Evolutionary conservation across 2,888 invertebrate species (phyloP).

Genomic region (Belgica antarctica): DNA sequence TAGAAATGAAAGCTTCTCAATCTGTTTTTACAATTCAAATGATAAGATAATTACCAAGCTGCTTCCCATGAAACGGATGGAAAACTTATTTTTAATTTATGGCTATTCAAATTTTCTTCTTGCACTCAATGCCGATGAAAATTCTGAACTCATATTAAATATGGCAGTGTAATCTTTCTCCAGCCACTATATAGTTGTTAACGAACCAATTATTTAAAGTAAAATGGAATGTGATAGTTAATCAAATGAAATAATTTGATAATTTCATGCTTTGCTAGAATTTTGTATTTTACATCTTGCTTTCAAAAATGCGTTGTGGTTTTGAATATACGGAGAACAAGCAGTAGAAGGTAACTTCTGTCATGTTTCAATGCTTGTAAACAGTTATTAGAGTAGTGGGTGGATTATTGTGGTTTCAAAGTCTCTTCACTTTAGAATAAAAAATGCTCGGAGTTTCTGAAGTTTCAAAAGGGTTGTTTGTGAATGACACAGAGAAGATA

Average conservation of each 20-base stretch:
- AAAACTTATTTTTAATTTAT: slow-evolving; percentile 2
- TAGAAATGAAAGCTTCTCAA: no score
- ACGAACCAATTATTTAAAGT: slow-evolving; percentile 19
- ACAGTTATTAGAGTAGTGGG: slow-evolving; percentile 15
- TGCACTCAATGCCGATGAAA: neutral
- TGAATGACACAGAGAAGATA: no score
- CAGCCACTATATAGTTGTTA: neutral
- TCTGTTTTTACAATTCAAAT: neutral
- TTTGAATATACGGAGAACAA: neutral
- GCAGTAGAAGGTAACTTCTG: slow-evolving; percentile 10
- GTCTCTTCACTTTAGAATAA: no score
- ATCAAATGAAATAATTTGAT: slow-evolving; percentile 43
- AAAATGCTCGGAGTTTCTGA: no score
- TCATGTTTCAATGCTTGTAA: neutral
- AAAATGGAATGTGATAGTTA: slow-evolving; percentile 37
- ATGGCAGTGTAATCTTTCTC: neutral
- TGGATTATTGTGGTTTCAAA: slow-evolving; percentile 2
- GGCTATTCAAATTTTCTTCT: neutral
- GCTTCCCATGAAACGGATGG: neutral
- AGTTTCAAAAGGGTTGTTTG: no score
- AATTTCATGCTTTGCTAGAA: slow-evolving; percentile 32
- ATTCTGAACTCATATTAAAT: neutral
- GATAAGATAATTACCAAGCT: slow-evolving; percentile 14
- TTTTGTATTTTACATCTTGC: no score
- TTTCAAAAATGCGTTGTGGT: slow-evolving; percentile 1